Evolutionary conservation across 2,113 vertebrate species (phyloP), one percentile per base, ranked within the genome.

Genomic region (Alligator mississippiensis): DNA sequence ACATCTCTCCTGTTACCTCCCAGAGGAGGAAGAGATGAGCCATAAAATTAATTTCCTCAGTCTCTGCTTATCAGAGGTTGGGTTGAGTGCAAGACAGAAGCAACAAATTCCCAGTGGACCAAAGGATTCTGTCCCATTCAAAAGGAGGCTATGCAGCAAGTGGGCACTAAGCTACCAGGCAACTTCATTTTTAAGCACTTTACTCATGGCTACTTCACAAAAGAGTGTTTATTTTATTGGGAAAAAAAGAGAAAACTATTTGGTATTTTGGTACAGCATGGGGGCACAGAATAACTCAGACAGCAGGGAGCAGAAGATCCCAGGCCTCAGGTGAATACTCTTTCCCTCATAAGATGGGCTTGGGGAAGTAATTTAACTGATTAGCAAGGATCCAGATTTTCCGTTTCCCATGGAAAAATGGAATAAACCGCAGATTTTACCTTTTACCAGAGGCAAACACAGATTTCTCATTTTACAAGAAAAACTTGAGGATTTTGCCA

Each of bases 81-180:
- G 11, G 60, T 27, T 11, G 34, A 5, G 6, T 0, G 9, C 19
- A 28, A 13, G 2, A 3, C 24, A 25, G 72, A 76, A 2, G 25
- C 25, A 3, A 1, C 57, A 30, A 47, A 19, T 25, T 27, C 30
- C 60, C 57, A 5, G 47, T 22, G 68, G 38, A 82, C 27, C 15
- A 11, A 77, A 17, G 18, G 30, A n/a, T 38, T 1, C 5, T 12
- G 1, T 0, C 5, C 24, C 15, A 3, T 5, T 3, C 5, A 25
- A 61, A 34, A 86, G 55, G 55, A 77, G 76, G 57, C 59, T 60
- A 66, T 5, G 22, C 11, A 11, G 11, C 13, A 76, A 1, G n/a
- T 10, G 19, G 68, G 68, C 68, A 7, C 68, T 21, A 18, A 72
- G 68, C 30, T 38, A n/a, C 30, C 19, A 38, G 68, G 30, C 47